Base-by-base conservation (phyloP, 1,140 invertebrate genomes). In the Cherax destructor region DNA sequence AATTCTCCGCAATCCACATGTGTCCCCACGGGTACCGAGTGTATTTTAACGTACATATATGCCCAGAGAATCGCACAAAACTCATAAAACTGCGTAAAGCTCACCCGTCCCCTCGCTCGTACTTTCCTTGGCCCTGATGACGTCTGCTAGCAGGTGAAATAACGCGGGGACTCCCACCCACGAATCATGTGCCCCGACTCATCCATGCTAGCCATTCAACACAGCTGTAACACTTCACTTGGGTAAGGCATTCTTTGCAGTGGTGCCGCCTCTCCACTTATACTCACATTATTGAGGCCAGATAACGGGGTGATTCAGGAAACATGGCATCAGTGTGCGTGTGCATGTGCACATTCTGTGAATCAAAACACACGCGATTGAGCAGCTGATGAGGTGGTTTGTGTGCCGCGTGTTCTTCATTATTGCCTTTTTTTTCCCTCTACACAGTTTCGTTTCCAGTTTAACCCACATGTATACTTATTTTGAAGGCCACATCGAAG, bases 41-140 rank as follows among this genome's bases (percentile, higher is more conserved):
- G 21, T 18, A 65, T 65, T 5, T 65, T 16, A 18, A 18, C 18
- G 61, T 16, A 65, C 16, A 21, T 2, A 65, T 13, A 1, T 65
- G 61, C 61, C 21, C 61, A 21, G 0, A 18, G 61, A 5, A 21
- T 18, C 69, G 21, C 24, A 74, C 24, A 74, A 24, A 30, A 74
- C 69, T 9, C 9, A 9, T 74, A 74, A 74, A 74, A 74, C 69
- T 74, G 24, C 69, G 24, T 74, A 74, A 74, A 74, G 24, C 69
- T 74, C 69, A 74, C 69, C 69, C 24, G 24, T 30, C 6, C 16
- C 16, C 7, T 74, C n/a, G 21, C 69, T 30, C 24, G n/a, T 30
- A 74, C 69, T 74, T 74, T 74, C 69, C 69, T 74, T 21, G 69
- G 69, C 69, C 69, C 69, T 74, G 69, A 74, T 74, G 69, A 74